Conservation (phyloP, 2,113 vertebrate species). For the Anarrhichthys ocellatus region DNA sequence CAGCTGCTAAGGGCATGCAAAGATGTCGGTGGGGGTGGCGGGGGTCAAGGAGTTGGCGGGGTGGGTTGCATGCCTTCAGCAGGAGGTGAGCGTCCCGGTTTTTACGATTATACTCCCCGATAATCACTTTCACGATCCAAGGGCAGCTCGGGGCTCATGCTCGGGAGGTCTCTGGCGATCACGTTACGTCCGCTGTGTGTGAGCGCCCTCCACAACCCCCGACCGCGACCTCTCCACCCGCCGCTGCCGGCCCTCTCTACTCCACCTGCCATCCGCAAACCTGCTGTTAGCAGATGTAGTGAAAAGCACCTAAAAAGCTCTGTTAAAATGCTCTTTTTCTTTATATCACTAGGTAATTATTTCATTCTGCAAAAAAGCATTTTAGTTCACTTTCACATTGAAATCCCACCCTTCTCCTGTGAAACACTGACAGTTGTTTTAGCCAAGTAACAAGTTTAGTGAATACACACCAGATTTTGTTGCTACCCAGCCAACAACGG, state of each 20-base stretch:
- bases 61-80: slow-evolving; percentile 67
- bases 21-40: slow-evolving; percentile 61
- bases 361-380: not conserved
- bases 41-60: slow-evolving; percentile 72
- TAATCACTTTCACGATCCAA: slow-evolving; percentile 81
- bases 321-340: not conserved
- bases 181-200: slow-evolving; percentile 67
- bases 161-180: slow-evolving; percentile 71
- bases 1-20: slow-evolving; percentile 75
- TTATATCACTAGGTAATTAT: not conserved
- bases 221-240: slow-evolving; percentile 46
- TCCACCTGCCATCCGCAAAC: slow-evolving; percentile 59
- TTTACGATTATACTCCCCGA: slow-evolving; percentile 77
- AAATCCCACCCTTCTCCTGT: not conserved
- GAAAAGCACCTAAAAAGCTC: not conserved
- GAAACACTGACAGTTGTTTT: not conserved
- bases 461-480: not conserved
- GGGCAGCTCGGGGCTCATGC: slow-evolving; percentile 64
- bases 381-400: not conserved
- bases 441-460: not conserved
- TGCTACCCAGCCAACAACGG: not conserved
- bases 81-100: slow-evolving; percentile 70
- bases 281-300: slow-evolving; percentile 30
- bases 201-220: slow-evolving; percentile 47
- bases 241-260: slow-evolving; percentile 2